These are phyloP conservation scores for Pectinophora gossypiella DNA, from an alignment of 1,140 invertebrate genomes.

Conservation along the genomic window DNA sequence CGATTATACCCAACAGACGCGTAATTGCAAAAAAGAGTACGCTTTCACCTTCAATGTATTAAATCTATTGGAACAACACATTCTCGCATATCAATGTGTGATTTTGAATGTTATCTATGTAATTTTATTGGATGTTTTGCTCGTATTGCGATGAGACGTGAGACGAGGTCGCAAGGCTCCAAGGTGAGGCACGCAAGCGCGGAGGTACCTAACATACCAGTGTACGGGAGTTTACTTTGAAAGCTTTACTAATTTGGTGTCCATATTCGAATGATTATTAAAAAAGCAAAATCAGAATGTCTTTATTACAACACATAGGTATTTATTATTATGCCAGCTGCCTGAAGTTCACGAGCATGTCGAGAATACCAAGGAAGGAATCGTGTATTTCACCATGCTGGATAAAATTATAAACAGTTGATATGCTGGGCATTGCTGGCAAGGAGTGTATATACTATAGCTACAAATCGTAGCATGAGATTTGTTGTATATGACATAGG, in stretches of 20 bases:
- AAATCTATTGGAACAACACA: constrained; percentile 8
- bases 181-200: constrained; percentile 1
- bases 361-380: too few species aligned
- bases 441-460: too few species aligned
- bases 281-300: too few species aligned
- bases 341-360: too few species aligned
- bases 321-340: too few species aligned
- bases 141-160: neutral
- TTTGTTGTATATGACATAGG: too few species aligned
- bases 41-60: constrained; percentile 13
- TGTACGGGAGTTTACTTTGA: neutral
- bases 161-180: neutral
- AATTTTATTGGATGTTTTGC: neutral
- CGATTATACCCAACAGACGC: neutral
- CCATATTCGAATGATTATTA: neutral
- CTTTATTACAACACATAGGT: too few species aligned
- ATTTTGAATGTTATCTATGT: neutral
- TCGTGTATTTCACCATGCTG: too few species aligned
- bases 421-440: too few species aligned
- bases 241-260: neutral
- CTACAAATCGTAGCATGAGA: too few species aligned
- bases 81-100: neutral
- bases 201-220: neutral
- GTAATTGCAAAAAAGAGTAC: neutral
- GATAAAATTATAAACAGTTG: too few species aligned